phyloP scores from a whole-genome alignment of 2,113 vertebrate species.

The Rallus limicola region DNA sequence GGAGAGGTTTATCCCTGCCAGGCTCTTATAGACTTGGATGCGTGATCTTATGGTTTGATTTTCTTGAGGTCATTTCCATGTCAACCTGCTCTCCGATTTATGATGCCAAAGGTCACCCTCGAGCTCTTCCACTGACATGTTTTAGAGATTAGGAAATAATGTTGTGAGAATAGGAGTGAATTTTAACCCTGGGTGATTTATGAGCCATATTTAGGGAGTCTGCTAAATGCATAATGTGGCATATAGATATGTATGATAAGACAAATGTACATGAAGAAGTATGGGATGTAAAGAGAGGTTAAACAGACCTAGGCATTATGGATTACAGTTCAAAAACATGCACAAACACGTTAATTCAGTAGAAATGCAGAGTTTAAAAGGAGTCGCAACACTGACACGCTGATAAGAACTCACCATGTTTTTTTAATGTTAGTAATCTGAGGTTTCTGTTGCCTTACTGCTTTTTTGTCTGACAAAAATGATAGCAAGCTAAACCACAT shows the following conservation, averaged over 20 bases:
- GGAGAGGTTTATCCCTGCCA: neutral
- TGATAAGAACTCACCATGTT: accelerated
- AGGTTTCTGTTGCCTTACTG: neutral
- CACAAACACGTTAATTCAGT: neutral
- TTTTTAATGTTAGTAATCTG: neutral
- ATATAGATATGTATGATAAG: neutral
- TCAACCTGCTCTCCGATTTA: conserved; percentile 7
- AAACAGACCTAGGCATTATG: neutral
- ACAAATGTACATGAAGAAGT: neutral
- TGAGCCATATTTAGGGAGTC: neutral
- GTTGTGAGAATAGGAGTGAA: conserved; percentile 6
- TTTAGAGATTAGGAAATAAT: conserved; percentile 57
- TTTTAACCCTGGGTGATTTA: conserved; percentile 25
- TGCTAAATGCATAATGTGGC: neutral
- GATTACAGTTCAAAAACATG: neutral
- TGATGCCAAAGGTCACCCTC: conserved; percentile 41
- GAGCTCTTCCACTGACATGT: conserved; percentile 21
- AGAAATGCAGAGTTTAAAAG: neutral
- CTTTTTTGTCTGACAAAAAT: neutral
- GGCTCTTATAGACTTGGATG: neutral
- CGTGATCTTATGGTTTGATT: neutral
- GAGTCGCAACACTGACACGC: neutral
- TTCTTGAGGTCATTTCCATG: conserved; percentile 30
- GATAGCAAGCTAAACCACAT: neutral
- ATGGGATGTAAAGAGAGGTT: neutral